Base-by-base conservation (phyloP, 1,140 invertebrate genomes). In the Laodelphax striatellus region DNA sequence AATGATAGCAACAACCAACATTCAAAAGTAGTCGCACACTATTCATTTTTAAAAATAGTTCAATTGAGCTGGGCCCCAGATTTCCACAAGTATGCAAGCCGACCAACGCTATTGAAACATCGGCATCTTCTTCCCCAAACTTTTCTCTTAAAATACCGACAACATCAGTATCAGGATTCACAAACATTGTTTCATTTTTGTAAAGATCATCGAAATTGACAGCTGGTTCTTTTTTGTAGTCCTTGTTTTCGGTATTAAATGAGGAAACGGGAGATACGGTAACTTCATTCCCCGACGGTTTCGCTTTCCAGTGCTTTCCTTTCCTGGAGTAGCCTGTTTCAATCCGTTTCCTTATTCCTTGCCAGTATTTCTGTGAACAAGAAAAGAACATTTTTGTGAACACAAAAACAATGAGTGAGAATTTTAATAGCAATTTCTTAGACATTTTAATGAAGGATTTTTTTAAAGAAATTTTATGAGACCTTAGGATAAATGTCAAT, bases 31-130 rank as follows among this genome's bases (percentile, higher is more conserved):
- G 77, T 22, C 16, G 10, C 1, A 22, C 46, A 50, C 46, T 19
- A 42, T 76, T 68, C 1, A 73, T 60, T 14, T 74, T 66, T 21
- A 79, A 68, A 70, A 93, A 96, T 14, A 91, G 76, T 66, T 83
- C 79, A 0, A 95, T 73, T 60, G 85, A 82, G 6, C 84, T 83
- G 5, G 89, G 75, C 1, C 85, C 84, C 4, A 96, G 74, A 71
- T 90, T 83, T 0, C 94, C 93, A 76, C 93, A 96, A 0, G 92
- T 93, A 70, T 96, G 93, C 9, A 96, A 75, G 5, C 93, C 93
- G 63, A 65, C 74, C 58, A 17, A 68, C 19, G 63, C 52, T 41
- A 67, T 28, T 9, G 56, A 43, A 14, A 61, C 14, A 13, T 58
- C 16, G 11, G 24, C 31, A 46, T 63, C 55, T 14, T 44, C 13